These are phyloP conservation scores for Euwallacea similis DNA, from an alignment of 1,140 invertebrate species.

Conservation along the genomic window DNA sequence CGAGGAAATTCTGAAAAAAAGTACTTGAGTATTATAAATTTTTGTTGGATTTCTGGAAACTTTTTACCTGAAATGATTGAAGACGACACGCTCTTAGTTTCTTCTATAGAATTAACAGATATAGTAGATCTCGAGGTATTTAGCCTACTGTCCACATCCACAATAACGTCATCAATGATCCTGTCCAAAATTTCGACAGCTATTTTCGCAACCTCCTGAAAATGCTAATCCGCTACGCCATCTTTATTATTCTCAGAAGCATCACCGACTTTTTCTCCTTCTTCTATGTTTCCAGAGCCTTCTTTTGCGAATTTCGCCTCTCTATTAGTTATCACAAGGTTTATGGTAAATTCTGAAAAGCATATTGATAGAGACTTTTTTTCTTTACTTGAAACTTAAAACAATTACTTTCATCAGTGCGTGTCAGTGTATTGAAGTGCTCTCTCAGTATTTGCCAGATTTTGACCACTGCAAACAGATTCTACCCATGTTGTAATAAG, in stretches of 20 bases:
- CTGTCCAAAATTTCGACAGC: conserved; percentile 53
- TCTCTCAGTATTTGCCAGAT: conserved; percentile 96
- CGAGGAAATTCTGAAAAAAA: conserved; percentile 59
- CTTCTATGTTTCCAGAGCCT: neutral
- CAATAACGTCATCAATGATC: conserved; percentile 62
- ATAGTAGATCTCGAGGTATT: conserved; percentile 12
- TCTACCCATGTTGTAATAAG: conserved; percentile 99
- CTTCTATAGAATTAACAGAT: conserved; percentile 35
- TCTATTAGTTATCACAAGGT: conserved; percentile 15
- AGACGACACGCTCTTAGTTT: conserved; percentile 40
- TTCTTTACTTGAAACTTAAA: neutral
- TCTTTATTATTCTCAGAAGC: neutral
- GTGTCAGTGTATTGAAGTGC: conserved; percentile 74
- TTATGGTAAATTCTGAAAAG: neutral
- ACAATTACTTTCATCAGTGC: conserved; percentile 35
- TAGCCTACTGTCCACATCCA: conserved; percentile 45
- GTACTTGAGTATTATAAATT: conserved; percentile 6
- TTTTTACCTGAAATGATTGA: conserved; percentile 43
- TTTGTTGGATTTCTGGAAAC: neutral
- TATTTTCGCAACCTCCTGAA: conserved; percentile 22
- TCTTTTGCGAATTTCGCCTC: conserved; percentile 39
- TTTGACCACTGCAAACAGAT: conserved; percentile 98
- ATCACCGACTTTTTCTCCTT: conserved; percentile 3
- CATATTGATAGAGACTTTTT: neutral
- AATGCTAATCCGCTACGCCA: neutral